phyloP scores from a whole-genome alignment of 2,113 vertebrate species.

The Hypocryptadius cinnamomeus region DNA sequence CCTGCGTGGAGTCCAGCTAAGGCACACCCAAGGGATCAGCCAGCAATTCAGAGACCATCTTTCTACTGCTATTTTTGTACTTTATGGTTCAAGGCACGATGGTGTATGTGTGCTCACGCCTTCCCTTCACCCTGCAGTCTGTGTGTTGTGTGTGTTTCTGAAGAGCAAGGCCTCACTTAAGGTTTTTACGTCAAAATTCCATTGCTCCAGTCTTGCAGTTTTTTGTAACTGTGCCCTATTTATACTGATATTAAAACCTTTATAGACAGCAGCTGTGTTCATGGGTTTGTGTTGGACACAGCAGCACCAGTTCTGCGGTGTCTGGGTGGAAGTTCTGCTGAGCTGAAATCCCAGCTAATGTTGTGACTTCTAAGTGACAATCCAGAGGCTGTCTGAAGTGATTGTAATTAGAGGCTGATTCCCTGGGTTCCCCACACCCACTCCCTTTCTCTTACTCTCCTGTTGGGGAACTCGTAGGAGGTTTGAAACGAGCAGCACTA shows the following conservation, averaged over 20 bases:
- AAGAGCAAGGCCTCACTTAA: conserved; percentile 10
- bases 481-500: background rate
- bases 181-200: conserved; percentile 41
- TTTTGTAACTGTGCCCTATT: conserved; percentile 79
- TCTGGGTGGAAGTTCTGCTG: background rate
- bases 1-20: background rate
- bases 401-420: background rate
- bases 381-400: background rate
- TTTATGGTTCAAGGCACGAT: conserved; percentile 19
- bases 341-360: background rate
- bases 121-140: conserved; percentile 17
- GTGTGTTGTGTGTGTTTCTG: conserved; percentile 23
- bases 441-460: background rate
- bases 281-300: background rate
- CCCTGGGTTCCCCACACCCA: background rate
- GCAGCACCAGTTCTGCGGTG: background rate
- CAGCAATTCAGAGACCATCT: conserved; percentile 44
- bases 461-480: background rate
- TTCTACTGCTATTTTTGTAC: conserved; percentile 57
- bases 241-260: conserved; percentile 81
- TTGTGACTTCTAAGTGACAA: background rate
- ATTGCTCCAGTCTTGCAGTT: conserved; percentile 60
- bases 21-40: conserved; percentile 34
- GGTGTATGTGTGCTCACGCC: conserved; percentile 30
- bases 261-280: conserved; percentile 51